phyloP scores from a whole-genome alignment of 1,140 invertebrate species.

The Thalassaphorura encarpata region DNA sequence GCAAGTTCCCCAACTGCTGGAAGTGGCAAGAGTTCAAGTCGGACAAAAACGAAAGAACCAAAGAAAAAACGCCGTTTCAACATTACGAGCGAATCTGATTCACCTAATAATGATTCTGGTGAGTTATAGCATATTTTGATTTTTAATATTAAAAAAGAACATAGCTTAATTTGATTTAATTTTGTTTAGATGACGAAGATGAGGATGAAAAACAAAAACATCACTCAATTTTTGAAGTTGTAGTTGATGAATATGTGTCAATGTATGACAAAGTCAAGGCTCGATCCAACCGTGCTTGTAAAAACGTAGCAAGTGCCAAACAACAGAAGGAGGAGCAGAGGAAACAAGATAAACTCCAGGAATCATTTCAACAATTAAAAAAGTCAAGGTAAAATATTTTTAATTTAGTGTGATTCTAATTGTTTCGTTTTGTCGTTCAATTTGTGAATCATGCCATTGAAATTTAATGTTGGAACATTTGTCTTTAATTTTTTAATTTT shows the following conservation, averaged over 20 bases:
- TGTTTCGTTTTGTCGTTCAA: not conserved
- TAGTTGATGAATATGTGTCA: slow-evolving; percentile 84
- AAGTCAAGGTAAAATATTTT: slow-evolving; percentile 47
- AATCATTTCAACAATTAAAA: slow-evolving; percentile 79
- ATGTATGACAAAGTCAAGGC: slow-evolving; percentile 99
- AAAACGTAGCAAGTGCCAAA: slow-evolving; percentile 57
- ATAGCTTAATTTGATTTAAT: slow-evolving; percentile 3
- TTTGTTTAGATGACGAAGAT: slow-evolving; percentile 52
- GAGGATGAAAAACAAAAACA: slow-evolving; percentile 54
- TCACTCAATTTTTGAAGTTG: slow-evolving; percentile 84
- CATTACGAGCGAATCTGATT: slow-evolving; percentile 6
- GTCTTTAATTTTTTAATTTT: not conserved
- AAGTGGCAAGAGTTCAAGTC: slow-evolving; percentile 37
- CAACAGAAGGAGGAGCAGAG: slow-evolving; percentile 76
- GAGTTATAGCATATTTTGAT: not conserved
- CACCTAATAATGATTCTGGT: not conserved
- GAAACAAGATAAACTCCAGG: slow-evolving; percentile 70
- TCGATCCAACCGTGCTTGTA: slow-evolving; percentile 53
- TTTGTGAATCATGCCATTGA: not conserved
- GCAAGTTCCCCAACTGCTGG: slow-evolving; percentile 14
- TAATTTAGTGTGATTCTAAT: too few relatives aligned
- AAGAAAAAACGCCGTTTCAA: slow-evolving; percentile 19
- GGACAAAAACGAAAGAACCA: slow-evolving; percentile 42
- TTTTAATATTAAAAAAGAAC: not conserved
- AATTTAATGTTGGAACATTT: not conserved